phyloP scores from a whole-genome alignment of 2,888 invertebrate species.

The Pristionchus japonicus region DNA sequence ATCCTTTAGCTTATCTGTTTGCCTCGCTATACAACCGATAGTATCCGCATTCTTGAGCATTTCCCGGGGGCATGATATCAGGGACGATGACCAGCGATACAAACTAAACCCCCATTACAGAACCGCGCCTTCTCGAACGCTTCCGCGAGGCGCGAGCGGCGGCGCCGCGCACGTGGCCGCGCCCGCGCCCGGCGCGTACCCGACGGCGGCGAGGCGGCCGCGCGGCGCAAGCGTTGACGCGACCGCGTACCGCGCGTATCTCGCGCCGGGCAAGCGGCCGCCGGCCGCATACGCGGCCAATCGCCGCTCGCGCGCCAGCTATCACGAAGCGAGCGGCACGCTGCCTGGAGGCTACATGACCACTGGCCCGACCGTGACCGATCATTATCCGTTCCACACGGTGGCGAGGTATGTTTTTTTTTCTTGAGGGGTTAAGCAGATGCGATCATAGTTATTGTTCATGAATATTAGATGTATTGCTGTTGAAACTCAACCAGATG shows the following conservation, averaged over 20 bases:
- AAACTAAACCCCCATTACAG: too few species aligned
- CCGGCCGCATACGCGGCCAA: constrained; percentile 5
- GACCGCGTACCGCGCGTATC: constrained; percentile 52
- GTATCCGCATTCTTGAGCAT: too few species aligned
- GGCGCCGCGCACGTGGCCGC: background rate
- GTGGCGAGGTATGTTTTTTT: constrained; percentile 36
- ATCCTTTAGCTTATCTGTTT: too few species aligned
- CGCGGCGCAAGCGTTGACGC: constrained; percentile 63
- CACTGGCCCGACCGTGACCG: background rate
- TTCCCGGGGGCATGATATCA: too few species aligned
- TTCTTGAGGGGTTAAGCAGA: background rate
- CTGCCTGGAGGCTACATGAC: background rate
- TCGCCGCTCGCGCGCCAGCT: constrained; percentile 30
- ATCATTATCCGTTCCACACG: constrained; percentile 36
- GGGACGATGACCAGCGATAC: too few species aligned
- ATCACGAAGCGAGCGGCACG: constrained; percentile 16
- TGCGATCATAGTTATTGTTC: background rate
- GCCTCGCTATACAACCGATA: too few species aligned
- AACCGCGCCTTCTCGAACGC: too few species aligned
- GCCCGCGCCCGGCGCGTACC: constrained; percentile 26
- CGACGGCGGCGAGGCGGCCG: constrained; percentile 44
- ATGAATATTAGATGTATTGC: background rate
- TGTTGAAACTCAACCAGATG: too few species aligned
- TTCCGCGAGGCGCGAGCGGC: too few species aligned
- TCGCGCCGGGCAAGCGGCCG: constrained; percentile 56